Evolutionary conservation across 2,113 vertebrate genomes (phyloP), one percentile per base, ranked within the genome.

Genomic region (Sander lucioperca): DNA sequence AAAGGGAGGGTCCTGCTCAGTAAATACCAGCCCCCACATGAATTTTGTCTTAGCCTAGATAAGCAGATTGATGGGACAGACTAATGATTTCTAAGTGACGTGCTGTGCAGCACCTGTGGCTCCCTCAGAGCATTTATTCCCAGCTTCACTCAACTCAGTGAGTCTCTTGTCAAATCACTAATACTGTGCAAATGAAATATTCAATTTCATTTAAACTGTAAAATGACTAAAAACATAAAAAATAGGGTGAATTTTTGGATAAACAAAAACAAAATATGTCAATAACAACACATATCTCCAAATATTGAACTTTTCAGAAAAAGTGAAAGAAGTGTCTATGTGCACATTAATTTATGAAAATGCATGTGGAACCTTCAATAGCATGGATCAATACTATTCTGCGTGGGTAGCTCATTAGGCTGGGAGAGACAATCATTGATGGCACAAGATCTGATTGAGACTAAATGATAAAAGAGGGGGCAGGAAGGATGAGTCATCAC

Each of bases 61-160:
- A 64, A 87, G 67, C 43, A 89, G 82, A 91, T 85, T 85, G 89
- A 88, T 83, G 86, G 56, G 39, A 83, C 62, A 13, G 58, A 79
- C 54, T 86, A 83, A 88, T 84, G 80, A 88, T 77, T 85, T 61
- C 56, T 77, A 23, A 30, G 63, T 62, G 73, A 83, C 76, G 11
- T 75, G 82, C 86, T 90, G 90, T 66, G 85, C 83, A 58, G 77
- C 77, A 88, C 91, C 90, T 93, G 89, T 89, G 80, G 61, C 58
- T 74, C 50, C 62, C 85, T 21, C 80, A 59, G 45, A 53, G 27
- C 36, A 27, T 80, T 65, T 58, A 27, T 63, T 78, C 64, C 63
- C 72, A 77, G 43, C 77, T 76, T 72, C 81, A 73, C 65, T 80
- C 25, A 80, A 51, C 16, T 66, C 74, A 80, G 19, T 15, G 3